Base-by-base conservation (phyloP, 2,888 invertebrate species). In the Eupithecia subumbrata region DNA sequence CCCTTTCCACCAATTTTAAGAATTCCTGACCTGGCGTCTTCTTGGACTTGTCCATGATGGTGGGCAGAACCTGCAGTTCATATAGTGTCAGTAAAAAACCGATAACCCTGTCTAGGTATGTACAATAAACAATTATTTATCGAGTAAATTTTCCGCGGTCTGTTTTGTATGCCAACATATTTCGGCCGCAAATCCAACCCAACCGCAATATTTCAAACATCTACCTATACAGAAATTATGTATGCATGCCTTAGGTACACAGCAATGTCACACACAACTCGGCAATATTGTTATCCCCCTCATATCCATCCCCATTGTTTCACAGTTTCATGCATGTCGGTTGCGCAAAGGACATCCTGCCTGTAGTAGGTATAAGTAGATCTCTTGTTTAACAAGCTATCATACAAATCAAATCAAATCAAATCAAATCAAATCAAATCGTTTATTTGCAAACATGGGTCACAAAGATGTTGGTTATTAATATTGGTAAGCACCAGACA, bases 281-380 rank as follows among this genome's bases (percentile, higher is more conserved):
- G 72, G 79, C 80, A 76, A 80, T 76, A 79, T 75, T 73, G 76
- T 74, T 75, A 75, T 76, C 74, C 72, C 30, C 67, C 78, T 69
- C 76, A 73, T 77, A 76, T 77, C 75, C 76, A 74, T 52, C 63
- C 56, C 76, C 69, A 77, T 74, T 77, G 72, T 77, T 69, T 63
- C 79, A 78, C 76, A 76, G 78, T 79, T 79, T 78, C 76, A 77
- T 79, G 78, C 78, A 75, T 73, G 76, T 69, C 71, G 68, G 76
- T 75, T 81, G 77, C 80, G 79, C 76, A 82, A 80, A 74, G 74
- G 72, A 75, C 80, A 78, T 84, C 80, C 81, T 80, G 72, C 34
- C 43, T 30, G 25, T 70, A 56, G 34, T 40, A 40, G 40, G 8
- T 52, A 52, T 52, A n/a, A n/a, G 52, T 52, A 52, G n/a, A 52